phyloP scores from a whole-genome alignment of 2,113 vertebrate species.

The Phylloscopus whistleri region DNA sequence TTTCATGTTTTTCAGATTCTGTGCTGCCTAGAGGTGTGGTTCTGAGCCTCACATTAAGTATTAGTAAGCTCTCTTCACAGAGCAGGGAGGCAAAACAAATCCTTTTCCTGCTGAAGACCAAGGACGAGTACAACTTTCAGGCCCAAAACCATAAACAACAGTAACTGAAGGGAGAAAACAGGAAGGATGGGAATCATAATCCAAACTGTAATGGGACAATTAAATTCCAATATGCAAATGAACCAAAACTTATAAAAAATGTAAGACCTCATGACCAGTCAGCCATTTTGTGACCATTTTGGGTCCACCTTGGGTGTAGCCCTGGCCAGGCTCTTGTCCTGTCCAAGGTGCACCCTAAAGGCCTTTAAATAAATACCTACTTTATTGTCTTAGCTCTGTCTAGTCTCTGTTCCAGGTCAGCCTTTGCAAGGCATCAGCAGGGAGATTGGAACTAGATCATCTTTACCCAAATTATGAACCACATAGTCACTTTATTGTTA shows the following conservation, averaged over 20 bases:
- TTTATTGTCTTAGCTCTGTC: too few species aligned
- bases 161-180: background rate
- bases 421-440: background rate
- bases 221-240: background rate
- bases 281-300: background rate
- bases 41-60: background rate
- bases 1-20: background rate
- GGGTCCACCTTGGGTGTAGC: background rate
- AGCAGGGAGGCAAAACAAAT: background rate
- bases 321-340: background rate
- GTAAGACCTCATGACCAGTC: background rate
- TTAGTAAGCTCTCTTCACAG: background rate
- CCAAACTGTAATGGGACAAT: background rate
- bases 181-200: background rate
- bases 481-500: background rate
- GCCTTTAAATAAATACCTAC: background rate
- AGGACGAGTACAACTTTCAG: too few species aligned
- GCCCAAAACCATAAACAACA: too few species aligned
- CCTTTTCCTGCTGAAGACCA: background rate
- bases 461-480: background rate
- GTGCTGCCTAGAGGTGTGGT: background rate
- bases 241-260: background rate
- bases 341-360: background rate
- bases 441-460: background rate
- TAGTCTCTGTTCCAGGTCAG: background rate